These are phyloP conservation scores for Agelas oroides DNA, from an alignment of 37 sponge, comb jelly and placozoan species.

Conservation along the genomic window DNA sequence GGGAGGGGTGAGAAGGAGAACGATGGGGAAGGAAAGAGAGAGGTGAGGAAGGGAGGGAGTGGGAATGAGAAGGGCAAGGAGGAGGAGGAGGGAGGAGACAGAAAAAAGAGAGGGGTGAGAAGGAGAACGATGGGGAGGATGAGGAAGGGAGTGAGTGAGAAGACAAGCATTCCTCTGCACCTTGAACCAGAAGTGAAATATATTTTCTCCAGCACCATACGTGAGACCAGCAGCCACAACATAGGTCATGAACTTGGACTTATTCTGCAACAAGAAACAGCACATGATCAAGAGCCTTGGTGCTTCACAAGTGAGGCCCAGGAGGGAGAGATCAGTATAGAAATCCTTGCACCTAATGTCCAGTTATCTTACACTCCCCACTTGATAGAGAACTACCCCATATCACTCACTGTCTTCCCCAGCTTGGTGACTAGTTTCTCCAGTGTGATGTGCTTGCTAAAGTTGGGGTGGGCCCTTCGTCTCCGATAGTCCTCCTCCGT, in stretches of 20 bases:
- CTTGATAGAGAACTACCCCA: too few species aligned
- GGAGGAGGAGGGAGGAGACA: background rate
- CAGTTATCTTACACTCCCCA: too few species aligned
- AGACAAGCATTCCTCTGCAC: slow-evolving; percentile 6
- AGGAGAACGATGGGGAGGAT: background rate
- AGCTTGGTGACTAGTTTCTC: slow-evolving; percentile 94
- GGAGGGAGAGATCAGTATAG: too few species aligned
- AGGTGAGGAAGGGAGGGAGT: background rate
- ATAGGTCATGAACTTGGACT: slow-evolving; percentile 84
- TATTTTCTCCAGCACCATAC: slow-evolving; percentile 89
- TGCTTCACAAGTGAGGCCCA: too few species aligned
- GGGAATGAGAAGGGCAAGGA: background rate
- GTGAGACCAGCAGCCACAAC: slow-evolving; percentile 88
- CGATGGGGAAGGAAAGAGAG: background rate
- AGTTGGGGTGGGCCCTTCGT: slow-evolving; percentile 93
- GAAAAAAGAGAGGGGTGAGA: background rate
- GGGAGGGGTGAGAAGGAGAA: background rate
- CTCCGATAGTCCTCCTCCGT: slow-evolving; percentile 97
- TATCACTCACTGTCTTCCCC: slow-evolving; percentile 89
- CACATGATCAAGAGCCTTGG: background rate
- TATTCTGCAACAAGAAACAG: slow-evolving; percentile 65
- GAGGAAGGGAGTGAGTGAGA: background rate
- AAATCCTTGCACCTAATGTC: too few species aligned
- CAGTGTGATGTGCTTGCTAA: slow-evolving; percentile 79
- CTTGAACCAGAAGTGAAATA: slow-evolving; percentile 93